These are phyloP conservation scores for Artibeus lituratus DNA, from an alignment of 2,797 vertebrate species.

Conservation along the genomic window DNA sequence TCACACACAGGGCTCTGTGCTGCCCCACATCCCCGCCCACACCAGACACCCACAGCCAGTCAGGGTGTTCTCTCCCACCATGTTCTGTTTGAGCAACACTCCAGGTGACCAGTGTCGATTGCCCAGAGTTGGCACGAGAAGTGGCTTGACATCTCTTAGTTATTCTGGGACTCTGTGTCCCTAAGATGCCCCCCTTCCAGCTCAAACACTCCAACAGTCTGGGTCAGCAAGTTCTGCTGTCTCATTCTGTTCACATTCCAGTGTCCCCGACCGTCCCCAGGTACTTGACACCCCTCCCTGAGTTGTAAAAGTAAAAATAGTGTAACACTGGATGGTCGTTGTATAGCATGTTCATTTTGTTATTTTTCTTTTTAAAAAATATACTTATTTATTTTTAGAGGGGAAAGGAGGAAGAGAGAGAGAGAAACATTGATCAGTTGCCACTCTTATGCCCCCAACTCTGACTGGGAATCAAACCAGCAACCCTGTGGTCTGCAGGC, in stretches of 20 bases:
- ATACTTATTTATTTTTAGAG: too few species aligned
- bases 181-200: background rate
- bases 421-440: too few species aligned
- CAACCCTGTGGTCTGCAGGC: too few species aligned
- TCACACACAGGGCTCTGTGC: fast-evolving
- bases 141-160: background rate
- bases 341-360: background rate
- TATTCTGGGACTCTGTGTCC: background rate
- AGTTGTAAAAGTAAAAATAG: background rate
- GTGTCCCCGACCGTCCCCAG: background rate
- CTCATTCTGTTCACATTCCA: background rate
- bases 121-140: background rate
- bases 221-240: background rate
- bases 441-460: too few species aligned
- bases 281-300: background rate
- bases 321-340: background rate
- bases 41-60: background rate
- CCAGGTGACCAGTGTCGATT: background rate
- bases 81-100: background rate
- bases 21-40: background rate
- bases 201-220: fast-evolving
- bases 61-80: fast-evolving
- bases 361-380: background rate
- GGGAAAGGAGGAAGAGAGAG: too few species aligned
- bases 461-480: too few species aligned